These are phyloP conservation scores for Drosophila auraria DNA, from an alignment of 1,140 invertebrate species.

Conservation along the genomic window DNA sequence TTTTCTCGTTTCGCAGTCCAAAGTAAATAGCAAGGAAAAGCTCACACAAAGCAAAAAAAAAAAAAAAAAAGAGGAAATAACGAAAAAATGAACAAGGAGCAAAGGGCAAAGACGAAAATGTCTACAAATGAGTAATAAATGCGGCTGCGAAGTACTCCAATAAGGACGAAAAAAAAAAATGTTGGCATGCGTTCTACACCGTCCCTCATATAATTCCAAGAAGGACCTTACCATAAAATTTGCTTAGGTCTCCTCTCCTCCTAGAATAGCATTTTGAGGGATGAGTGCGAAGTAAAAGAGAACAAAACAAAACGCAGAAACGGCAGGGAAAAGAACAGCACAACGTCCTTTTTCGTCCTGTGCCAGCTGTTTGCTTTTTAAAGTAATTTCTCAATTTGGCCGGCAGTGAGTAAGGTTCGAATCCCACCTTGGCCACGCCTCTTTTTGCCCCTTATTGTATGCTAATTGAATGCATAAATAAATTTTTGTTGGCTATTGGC, in stretches of 20 bases:
- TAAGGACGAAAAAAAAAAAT: conserved; percentile 7
- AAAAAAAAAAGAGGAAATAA: neutral
- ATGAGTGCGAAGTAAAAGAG: neutral
- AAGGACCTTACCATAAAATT: conserved; percentile 60
- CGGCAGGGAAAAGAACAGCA: conserved; percentile 8
- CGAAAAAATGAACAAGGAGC: conserved; percentile 21
- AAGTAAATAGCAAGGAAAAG: conserved; percentile 55
- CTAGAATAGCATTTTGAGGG: conserved; percentile 8
- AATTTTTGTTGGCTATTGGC: conserved; percentile 22
- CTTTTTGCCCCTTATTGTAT: conserved; percentile 4
- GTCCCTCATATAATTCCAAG: conserved; percentile 33
- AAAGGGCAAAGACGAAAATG: conserved; percentile 46
- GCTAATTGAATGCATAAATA: conserved; percentile 47
- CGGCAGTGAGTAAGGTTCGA: conserved; percentile 25
- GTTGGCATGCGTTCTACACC: neutral
- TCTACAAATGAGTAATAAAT: conserved; percentile 80
- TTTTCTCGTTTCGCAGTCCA: conserved; percentile 51
- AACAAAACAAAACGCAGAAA: conserved; percentile 11
- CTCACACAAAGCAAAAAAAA: conserved; percentile 1
- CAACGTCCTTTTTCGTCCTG: neutral
- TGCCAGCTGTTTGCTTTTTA: conserved; percentile 46
- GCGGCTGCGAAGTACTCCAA: conserved; percentile 52
- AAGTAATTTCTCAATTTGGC: conserved; percentile 47
- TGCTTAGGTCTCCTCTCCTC: conserved; percentile 48
- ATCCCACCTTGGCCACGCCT: neutral